A percentile compares a stretch with the other conserved stretches of the same genome.
These are phyloP conservation scores for Criorhina ranunculi DNA, from an alignment of 2,888 invertebrate genomes.

Conservation along the genomic window DNA sequence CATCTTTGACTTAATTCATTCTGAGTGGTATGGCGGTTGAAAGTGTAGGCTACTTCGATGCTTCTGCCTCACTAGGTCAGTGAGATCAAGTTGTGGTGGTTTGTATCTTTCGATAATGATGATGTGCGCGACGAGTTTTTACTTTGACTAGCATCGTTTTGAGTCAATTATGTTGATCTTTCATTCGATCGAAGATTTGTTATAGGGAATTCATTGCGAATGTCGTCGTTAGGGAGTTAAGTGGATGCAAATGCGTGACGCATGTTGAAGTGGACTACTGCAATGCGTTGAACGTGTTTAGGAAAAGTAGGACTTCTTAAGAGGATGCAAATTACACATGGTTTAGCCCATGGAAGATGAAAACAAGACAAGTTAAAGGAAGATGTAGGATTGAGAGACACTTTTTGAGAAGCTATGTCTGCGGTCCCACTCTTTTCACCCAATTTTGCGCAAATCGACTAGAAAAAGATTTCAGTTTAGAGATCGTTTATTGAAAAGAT, in stretches of 20 bases:
- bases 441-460: too few relatives aligned
- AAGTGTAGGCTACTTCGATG: conserved; percentile 27
- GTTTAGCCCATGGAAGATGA: too few relatives aligned
- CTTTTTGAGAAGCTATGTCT: too few relatives aligned
- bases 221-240: too few relatives aligned
- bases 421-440: too few relatives aligned
- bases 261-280: conserved; percentile 10
- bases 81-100: conserved; percentile 59
- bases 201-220: too few relatives aligned
- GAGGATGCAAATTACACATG: too few relatives aligned
- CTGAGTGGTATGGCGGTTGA: conserved; percentile 41
- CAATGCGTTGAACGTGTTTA: conserved; percentile 26
- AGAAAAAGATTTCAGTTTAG: too few relatives aligned
- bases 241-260: too few relatives aligned
- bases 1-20: conserved; percentile 24
- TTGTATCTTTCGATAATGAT: conserved; percentile 20
- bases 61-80: conserved; percentile 59
- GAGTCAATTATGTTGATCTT: not conserved
- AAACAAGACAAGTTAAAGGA: too few relatives aligned
- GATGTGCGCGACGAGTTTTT: conserved; percentile 8
- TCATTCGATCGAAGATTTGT: not conserved
- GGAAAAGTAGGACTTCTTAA: not conserved
- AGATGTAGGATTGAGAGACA: not conserved
- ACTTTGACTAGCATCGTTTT: not conserved
- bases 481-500: too few relatives aligned